phyloP scores from a whole-genome alignment of 1,140 invertebrate species.

The Neodiprion virginianus region DNA sequence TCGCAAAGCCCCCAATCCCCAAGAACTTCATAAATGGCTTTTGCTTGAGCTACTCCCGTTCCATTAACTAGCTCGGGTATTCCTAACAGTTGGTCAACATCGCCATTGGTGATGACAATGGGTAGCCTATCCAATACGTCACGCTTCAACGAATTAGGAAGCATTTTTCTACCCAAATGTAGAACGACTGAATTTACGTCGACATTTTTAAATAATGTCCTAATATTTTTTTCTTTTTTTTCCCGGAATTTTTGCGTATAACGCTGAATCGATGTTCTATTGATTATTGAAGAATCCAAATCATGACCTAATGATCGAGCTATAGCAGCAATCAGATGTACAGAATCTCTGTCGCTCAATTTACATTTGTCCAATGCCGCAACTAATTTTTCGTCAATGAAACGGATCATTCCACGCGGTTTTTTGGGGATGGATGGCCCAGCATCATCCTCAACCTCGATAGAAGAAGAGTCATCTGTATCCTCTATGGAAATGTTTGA shows the following conservation, averaged over 20 bases:
- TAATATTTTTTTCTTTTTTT: neutral
- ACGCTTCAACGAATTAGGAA: neutral
- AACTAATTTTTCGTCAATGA: no score
- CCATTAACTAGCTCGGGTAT: conserved; percentile 18
- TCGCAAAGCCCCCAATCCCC: conserved; percentile 32
- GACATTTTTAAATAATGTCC: neutral
- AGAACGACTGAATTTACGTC: neutral
- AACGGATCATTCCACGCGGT: no score
- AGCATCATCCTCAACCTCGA: no score
- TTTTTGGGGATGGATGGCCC: no score
- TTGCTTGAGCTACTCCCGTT: conserved; percentile 19
- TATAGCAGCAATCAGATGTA: conserved; percentile 19
- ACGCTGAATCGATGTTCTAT: conserved; percentile 19
- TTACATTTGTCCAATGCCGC: no score
- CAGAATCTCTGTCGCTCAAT: no score
- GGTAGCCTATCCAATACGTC: neutral
- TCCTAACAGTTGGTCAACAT: conserved; percentile 20
- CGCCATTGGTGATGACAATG: conserved; percentile 16
- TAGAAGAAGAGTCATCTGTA: no score
- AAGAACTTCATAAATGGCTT: conserved; percentile 21
- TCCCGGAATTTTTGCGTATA: conserved; percentile 6
- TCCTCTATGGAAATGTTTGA: no score
- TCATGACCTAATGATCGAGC: conserved; percentile 17
- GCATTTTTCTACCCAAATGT: neutral
- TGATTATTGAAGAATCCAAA: conserved; percentile 16